Evolutionary conservation across 2,797 vertebrate genomes (phyloP), one percentile per base, ranked within the genome.

Genomic region (Leptodactylus fallax): DNA sequence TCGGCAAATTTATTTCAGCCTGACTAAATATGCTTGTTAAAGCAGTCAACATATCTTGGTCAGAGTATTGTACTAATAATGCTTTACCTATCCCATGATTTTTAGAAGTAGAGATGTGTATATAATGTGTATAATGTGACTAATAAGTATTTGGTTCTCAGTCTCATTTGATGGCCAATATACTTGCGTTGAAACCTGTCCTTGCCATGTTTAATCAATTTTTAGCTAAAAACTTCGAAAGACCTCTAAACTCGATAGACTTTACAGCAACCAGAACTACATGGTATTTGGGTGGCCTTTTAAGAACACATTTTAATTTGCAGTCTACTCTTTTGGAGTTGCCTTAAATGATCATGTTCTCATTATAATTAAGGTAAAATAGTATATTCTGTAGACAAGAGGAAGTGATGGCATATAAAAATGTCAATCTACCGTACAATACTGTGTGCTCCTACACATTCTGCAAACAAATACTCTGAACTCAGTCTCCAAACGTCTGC

Each of bases 321-420:
- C 45, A 65, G 21, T 19, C 6, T 55, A 16, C 3, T 51, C 13
- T 9, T 69, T 69, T 25, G n/a, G 36, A 51, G 21, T 25, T 82
- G 47, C 61, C 49, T n/a, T 67, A 82, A 82, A 82, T 82, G 13
- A 25, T 27, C 3, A 55, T 53, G n/a, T 51, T 67, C 60, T 53
- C 81, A 27, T 82, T 47, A 47, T 7, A 69, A 55, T 72, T 72
- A 47, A 19, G 8, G 19, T 21, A 71, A 71, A 69, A 83, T 71
- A 21, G 56, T 71, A 83, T 71, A 71, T 55, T 36, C n/a, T 14
- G 65, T 36, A 56, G n/a, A 69, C 58, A 55, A 67, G 45, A 36
- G 63, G 81, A 71, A 83, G 55, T 83, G 47, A 83, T 83, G 61
- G 16, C 11, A 83, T 53, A 7, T 11, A 65, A 65, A 82, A 61